phyloP scores from a whole-genome alignment of 2,113 vertebrate species.

The Agapornis roseicollis region DNA sequence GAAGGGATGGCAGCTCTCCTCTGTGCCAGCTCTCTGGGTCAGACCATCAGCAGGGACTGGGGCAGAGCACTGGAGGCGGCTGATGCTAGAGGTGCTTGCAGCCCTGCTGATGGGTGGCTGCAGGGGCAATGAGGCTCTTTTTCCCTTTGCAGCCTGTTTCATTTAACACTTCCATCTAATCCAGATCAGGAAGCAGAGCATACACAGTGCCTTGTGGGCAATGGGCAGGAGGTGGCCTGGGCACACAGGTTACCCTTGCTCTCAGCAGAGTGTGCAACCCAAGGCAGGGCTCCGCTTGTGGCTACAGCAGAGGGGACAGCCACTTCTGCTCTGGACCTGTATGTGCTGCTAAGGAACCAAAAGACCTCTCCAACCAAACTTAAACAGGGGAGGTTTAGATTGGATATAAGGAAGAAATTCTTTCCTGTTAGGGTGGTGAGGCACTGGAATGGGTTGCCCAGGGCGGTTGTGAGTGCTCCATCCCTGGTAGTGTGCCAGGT shows the following conservation, averaged over 20 bases:
- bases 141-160: not conserved
- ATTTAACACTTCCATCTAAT: not conserved
- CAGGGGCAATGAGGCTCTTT: not conserved
- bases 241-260: not conserved
- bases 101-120: not conserved
- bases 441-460: no score
- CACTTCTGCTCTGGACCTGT: accelerated
- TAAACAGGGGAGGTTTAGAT: no score
- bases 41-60: not conserved
- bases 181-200: not conserved
- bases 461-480: no score
- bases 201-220: not conserved
- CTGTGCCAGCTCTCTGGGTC: not conserved
- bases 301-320: not conserved
- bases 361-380: not conserved
- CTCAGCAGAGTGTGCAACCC: accelerated
- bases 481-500: no score
- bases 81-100: not conserved
- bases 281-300: not conserved
- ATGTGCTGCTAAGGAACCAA: accelerated
- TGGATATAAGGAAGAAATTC: no score
- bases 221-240: not conserved
- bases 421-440: no score
- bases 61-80: not conserved
- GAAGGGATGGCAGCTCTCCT: not conserved